Evolutionary conservation across 2,888 invertebrate species (phyloP).

Genomic region (Drosophila mayaguana): DNA sequence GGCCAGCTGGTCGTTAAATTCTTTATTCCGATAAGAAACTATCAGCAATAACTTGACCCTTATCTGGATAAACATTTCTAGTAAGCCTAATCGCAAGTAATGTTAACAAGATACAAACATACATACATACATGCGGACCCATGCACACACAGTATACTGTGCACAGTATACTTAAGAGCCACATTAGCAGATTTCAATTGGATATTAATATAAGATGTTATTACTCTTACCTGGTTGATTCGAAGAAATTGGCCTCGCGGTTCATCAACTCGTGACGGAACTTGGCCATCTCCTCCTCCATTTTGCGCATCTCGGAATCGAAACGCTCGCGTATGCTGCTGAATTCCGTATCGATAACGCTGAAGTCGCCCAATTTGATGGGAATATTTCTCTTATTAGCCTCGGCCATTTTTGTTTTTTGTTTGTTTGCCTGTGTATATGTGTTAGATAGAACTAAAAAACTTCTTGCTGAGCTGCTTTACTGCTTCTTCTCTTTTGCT

Average conservation of each 20-base stretch:
- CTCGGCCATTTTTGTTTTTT: constrained; percentile 89
- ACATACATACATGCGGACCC: background rate
- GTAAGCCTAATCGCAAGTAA: constrained; percentile 1
- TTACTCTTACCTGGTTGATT: constrained; percentile 91
- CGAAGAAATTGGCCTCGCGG: constrained; percentile 96
- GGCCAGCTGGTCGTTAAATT: background rate
- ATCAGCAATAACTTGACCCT: constrained; percentile 3
- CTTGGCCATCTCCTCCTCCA: constrained; percentile 99
- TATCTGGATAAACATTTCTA: constrained; percentile 8
- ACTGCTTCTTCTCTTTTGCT: constrained; percentile 17
- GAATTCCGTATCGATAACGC: constrained; percentile 98
- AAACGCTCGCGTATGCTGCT: constrained; percentile 97
- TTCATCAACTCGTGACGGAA: constrained; percentile 97
- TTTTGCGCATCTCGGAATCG: constrained; percentile 98
- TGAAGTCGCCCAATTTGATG: constrained; percentile 96
- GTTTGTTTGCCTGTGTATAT: constrained; percentile 27
- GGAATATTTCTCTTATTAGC: constrained; percentile 95
- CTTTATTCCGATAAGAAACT: background rate
- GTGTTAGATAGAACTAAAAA: constrained; percentile 37
- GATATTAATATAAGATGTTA: background rate
- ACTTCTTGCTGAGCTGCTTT: constrained; percentile 40
- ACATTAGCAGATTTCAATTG: constrained; percentile 8
- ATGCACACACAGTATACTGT: background rate
- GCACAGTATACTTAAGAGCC: background rate
- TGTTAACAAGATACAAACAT: constrained; percentile 4